Conservation (phyloP, 2,113 vertebrate genomes). For the Aramus guarauna region DNA sequence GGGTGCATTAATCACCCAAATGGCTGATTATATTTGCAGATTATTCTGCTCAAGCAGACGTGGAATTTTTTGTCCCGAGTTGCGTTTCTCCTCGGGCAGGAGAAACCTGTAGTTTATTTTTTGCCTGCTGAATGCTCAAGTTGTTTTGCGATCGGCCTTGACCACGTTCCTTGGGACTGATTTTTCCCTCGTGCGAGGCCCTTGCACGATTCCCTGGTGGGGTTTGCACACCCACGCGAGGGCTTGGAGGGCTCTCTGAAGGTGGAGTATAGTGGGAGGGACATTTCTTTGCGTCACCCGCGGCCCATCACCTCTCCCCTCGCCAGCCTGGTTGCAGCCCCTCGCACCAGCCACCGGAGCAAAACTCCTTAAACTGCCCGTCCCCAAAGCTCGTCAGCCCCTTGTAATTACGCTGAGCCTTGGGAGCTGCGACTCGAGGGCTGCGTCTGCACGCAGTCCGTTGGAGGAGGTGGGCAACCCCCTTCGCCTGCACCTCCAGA, state of each 20-base stretch:
- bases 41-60: neutral
- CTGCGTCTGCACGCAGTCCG: fast-evolving
- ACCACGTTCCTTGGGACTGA: neutral
- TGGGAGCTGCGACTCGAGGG: neutral
- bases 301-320: fast-evolving
- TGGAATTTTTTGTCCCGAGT: neutral
- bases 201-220: fast-evolving
- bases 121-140: neutral
- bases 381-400: neutral
- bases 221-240: neutral
- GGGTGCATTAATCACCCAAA: neutral
- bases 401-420: neutral
- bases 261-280: neutral
- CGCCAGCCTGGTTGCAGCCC: neutral
- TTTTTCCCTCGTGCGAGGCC: neutral
- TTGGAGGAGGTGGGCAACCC: neutral
- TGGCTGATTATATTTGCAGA: neutral
- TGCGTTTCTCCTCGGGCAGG: neutral
- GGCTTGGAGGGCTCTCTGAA: neutral
- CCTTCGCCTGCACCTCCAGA: neutral
- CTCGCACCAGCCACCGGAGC: neutral
- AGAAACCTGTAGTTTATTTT: neutral
- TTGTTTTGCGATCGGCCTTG: neutral
- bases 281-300: neutral
- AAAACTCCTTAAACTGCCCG: neutral